Base-by-base conservation (phyloP, 2,888 invertebrate species). In the Argynnis bischoffii region DNA sequence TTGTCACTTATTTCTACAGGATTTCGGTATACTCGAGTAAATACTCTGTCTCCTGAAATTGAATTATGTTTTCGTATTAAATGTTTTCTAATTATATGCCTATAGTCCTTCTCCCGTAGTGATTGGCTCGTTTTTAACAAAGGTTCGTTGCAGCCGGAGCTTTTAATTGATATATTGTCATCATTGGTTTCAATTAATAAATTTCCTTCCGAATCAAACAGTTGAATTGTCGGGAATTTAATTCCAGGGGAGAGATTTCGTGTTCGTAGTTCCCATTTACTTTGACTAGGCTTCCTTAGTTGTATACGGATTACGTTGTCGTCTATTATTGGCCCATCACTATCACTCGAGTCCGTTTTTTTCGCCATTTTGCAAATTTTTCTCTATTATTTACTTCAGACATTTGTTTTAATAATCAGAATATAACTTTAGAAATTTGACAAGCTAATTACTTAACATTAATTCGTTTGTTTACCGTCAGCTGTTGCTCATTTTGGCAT, bases 251-350 rank as follows among this genome's bases (percentile, higher is more conserved):
- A 94, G 67, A 93, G 93, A 84, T 94, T 94, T 74, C 94, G 93
- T 51, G 95, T 95, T 55, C 94, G 92, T 73, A 95, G 82, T 82
- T 95, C 94, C 95, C 95, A 95, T 85, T 94, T 94, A 86, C 93
- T 94, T 75, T 93, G 93, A 78, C 87, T 91, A 59, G 95, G 94
- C 82, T 94, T 95, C 79, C 93, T 90, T 73, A 95, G 85, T 83
- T 95, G 94, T 75, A 95, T 93, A 69, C 93, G 89, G 77, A 95
- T 94, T 75, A 94, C 87, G 76, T 94, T 94, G 75, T 93, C 89
- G 73, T 92, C 88, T 83, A 93, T 89, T 76, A 89, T 81, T 70
- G 93, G 93, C 16, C 86, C 84, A 67, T 92, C 91, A 80, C 90
- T 89, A 78, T 91, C 91, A 81, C 88, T 88, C 54, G 84, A 82